Evolutionary conservation across 2,797 vertebrate species (phyloP), one percentile per base, ranked within the genome.

Genomic region (Loriculus beryllinus): DNA sequence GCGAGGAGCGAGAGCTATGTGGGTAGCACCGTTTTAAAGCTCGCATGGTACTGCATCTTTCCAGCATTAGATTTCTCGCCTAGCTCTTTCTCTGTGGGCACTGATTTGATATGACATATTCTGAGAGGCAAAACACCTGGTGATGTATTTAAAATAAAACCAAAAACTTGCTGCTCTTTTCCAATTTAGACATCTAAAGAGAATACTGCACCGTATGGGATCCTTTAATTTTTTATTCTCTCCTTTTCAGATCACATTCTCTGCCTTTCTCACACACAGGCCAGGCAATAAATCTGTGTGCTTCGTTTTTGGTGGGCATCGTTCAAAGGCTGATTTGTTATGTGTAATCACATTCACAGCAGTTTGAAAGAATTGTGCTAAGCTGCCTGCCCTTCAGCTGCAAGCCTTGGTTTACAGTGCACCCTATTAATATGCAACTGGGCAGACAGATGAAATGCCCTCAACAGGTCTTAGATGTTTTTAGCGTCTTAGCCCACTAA

Each of bases 261-360:
- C 91, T 88, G 80, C 57, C 63, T 90, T 95, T 96, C 89, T 92
- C 93, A 92, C 93, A 93, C 69, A 63, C 67, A 86, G 68, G 82
- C 51, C 70, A 77, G 90, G 92, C 95, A 94, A 97, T 96, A 97
- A 94, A 96, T 97, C 87, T 92, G 82, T 88, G 95, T 60, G 85
- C 90, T 94, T 88, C 82, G 56, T 71, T 96, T 97, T 94, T 96
- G 93, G 95, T 96, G 93, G 92, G 90, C 92, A 95, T 96, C 90
- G 90, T 93, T 96, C 95, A 93, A 95, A 96, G 94, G 91, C 93
- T 96, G 95, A 92, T 96, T 97, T 96, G 95, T 96, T 95, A 96
- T 92, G 85, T 96, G 95, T 79, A 96, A 97, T 96, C 96, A 95
- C 90, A 96, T 96, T 97, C 95, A 96, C 82, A 93, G 96, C 94